These are phyloP conservation scores for Nebria ingens DNA, from an alignment of 1,140 invertebrate genomes.

Conservation along the genomic window DNA sequence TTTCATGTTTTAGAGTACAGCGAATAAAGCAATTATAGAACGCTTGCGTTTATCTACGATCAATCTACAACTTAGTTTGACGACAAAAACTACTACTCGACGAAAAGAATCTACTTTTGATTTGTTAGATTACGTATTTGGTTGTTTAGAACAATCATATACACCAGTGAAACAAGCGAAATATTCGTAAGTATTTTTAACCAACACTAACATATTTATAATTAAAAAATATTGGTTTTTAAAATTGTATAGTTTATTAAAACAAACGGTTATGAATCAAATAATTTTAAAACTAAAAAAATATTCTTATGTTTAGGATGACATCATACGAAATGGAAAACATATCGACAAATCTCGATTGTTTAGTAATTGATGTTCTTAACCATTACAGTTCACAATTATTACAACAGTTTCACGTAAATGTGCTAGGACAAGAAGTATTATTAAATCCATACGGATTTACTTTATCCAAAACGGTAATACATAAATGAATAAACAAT, in stretches of 20 bases:
- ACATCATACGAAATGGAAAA: slow-evolving; percentile 65
- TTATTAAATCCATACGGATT: slow-evolving; percentile 67
- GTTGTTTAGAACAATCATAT: slow-evolving; percentile 12
- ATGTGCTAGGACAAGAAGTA: slow-evolving; percentile 79
- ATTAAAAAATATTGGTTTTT: not conserved
- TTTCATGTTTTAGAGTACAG: too few relatives aligned
- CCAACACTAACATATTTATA: not conserved
- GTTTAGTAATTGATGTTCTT: slow-evolving; percentile 49
- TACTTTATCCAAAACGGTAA: not conserved
- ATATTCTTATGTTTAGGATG: slow-evolving; percentile 50
- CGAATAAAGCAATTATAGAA: slow-evolving; percentile 46
- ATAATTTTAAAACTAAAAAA: too few relatives aligned
- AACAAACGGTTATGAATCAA: slow-evolving; percentile 9
- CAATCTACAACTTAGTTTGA: slow-evolving; percentile 56
- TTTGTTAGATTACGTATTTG: slow-evolving; percentile 34
- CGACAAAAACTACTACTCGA: slow-evolving; percentile 40
- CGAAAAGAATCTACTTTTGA: slow-evolving; percentile 27
- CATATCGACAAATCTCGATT: slow-evolving; percentile 45
- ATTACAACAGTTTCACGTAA: slow-evolving; percentile 81
- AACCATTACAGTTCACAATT: slow-evolving; percentile 66
- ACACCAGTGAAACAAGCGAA: slow-evolving; percentile 9
- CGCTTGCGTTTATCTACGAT: slow-evolving; percentile 58
- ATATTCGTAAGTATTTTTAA: slow-evolving; percentile 1
- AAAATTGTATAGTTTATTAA: slow-evolving; percentile 4
- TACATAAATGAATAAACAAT: not conserved